Conservation (phyloP, 1,140 invertebrate genomes). For the Venustaconcha ellipsiformis region DNA sequence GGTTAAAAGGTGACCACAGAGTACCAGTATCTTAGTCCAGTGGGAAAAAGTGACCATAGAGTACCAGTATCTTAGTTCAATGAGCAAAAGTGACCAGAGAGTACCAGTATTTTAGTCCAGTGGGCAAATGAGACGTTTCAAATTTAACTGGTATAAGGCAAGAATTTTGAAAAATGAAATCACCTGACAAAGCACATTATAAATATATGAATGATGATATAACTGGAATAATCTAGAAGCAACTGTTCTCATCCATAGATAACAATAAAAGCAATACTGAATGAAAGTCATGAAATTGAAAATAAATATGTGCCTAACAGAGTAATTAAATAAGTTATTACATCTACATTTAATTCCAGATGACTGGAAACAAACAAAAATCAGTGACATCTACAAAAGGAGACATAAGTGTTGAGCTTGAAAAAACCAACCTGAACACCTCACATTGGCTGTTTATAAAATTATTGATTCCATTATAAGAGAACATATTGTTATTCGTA, state of each 20-base stretch:
- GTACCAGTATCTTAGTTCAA: no score
- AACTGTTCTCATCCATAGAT: neutral
- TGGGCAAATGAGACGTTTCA: neutral
- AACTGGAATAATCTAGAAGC: neutral
- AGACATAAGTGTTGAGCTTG: constrained; percentile 4
- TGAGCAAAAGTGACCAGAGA: no score
- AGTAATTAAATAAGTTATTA: constrained; percentile 3
- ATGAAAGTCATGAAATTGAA: neutral
- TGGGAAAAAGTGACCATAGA: no score
- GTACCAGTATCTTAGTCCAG: no score
- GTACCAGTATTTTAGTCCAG: no score
- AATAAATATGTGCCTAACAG: neutral
- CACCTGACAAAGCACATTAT: constrained; percentile 8
- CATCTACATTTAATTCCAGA: neutral
- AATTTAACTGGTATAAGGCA: constrained; percentile 1
- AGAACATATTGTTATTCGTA: constrained; percentile 1
- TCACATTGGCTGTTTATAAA: constrained; percentile 14
- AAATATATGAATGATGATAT: neutral
- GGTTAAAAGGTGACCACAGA: no score
- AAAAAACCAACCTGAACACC: constrained; percentile 3
- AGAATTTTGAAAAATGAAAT: neutral
- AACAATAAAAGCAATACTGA: neutral
- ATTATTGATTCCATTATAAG: constrained; percentile 3
- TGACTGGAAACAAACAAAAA: constrained; percentile 5
- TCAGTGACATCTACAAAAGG: constrained; percentile 12